These are phyloP conservation scores for Medauroidea extradentata DNA, from an alignment of 1,140 invertebrate species.

Conservation along the genomic window DNA sequence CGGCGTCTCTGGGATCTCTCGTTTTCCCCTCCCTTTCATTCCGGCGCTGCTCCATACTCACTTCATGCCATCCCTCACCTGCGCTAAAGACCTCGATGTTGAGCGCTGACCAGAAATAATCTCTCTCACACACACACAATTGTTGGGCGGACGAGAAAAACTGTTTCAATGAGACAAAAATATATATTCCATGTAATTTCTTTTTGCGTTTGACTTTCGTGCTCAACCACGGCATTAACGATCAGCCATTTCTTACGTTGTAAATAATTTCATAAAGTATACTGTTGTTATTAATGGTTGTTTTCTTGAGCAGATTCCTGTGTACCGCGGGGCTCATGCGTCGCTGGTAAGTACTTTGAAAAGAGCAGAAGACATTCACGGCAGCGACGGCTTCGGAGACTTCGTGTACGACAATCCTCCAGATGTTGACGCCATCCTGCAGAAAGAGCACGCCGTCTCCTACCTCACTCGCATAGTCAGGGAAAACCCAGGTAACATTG, in stretches of 20 bases:
- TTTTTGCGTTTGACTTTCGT: not conserved
- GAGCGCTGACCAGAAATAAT: no score
- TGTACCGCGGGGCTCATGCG: slow-evolving; percentile 55
- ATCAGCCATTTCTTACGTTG: not conserved
- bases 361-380: slow-evolving; percentile 46
- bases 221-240: not conserved
- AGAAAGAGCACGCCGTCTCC: slow-evolving; percentile 4
- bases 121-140: no score
- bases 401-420: slow-evolving; percentile 12
- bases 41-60: no score
- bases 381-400: slow-evolving; percentile 64
- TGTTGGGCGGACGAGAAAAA: no score
- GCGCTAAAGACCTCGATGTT: no score
- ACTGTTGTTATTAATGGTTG: not conserved
- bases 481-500: slow-evolving; percentile 3
- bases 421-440: not conserved
- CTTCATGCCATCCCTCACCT: no score
- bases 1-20: no score
- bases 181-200: not conserved
- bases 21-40: no score
- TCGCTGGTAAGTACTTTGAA: slow-evolving; percentile 43
- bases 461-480: not conserved
- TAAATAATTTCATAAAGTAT: not conserved
- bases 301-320: slow-evolving; percentile 52
- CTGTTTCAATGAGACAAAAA: no score